Percentiles rank a stretch among this genome's conserved stretches.
Conservation (phyloP, 2,113 vertebrate species). For the Tiliqua scincoides region DNA sequence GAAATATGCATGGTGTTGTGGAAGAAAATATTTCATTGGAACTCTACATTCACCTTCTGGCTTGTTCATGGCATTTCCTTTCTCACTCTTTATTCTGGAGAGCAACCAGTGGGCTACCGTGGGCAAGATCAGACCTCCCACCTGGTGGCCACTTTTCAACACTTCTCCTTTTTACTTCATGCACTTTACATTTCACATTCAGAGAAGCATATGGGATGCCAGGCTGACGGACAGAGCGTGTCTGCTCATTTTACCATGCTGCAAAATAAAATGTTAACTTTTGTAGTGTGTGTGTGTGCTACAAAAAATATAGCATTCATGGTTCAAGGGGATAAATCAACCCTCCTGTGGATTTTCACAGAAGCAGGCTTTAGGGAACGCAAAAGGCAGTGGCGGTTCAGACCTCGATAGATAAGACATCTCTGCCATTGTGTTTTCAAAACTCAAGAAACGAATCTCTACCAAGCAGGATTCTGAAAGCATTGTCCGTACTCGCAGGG, state of each 20-base stretch:
- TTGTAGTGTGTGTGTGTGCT: conserved; percentile 6
- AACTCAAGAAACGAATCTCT: conserved; percentile 18
- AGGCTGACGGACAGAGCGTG: neutral
- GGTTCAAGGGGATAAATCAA: neutral
- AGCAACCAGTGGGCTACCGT: conserved; percentile 29
- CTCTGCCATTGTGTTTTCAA: conserved; percentile 19
- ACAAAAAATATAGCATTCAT: conserved; percentile 8
- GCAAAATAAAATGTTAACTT: conserved; percentile 26
- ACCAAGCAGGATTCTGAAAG: conserved; percentile 32
- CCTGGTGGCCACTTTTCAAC: conserved; percentile 43
- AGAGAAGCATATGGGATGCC: conserved; percentile 9
- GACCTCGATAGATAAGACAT: conserved; percentile 17
- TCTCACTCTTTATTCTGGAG: conserved; percentile 26
- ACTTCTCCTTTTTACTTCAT: conserved; percentile 52
- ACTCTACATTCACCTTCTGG: conserved; percentile 12
- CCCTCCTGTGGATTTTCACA: neutral
- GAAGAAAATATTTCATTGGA: conserved; percentile 23
- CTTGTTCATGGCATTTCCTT: conserved; percentile 6
- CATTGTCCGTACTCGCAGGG: conserved; percentile 36
- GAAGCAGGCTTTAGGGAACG: neutral
- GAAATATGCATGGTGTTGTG: neutral
- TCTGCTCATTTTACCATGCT: conserved; percentile 22
- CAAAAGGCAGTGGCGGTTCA: conserved; percentile 17
- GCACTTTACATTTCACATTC: conserved; percentile 3
- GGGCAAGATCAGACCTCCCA: conserved; percentile 19